Evolutionary conservation across 2,113 vertebrate genomes (phyloP), one percentile per base, ranked within the genome.

Genomic region (Tapirus terrestris): DNA sequence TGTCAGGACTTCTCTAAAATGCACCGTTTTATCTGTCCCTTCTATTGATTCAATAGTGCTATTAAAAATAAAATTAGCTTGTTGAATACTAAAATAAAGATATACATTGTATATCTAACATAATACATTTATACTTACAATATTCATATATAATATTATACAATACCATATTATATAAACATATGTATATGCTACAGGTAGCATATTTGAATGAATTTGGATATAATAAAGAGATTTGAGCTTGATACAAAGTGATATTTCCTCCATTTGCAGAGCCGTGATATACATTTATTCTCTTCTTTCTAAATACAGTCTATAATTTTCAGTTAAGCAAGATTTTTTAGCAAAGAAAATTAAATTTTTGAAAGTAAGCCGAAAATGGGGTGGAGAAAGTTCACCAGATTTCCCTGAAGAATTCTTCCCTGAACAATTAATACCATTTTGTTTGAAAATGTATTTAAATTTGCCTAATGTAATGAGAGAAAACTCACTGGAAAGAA

Each of bases 371-470:
- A 8, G 33, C 13, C 13, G 88, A 63, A 89, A 92, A 63, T 56
- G 10, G 12, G 21, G 16, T 70, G 48, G n/a, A 31, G 29, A 70
- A 65, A 72, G 11, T 73, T 94, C 33, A 20, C 11, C 63, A n/a
- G 12, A 70, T 60, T 51, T 89, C 31, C 12, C n/a, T 68, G 65
- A 75, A 61, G 18, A 91, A 93, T 70, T 80, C 1, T 77, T 86
- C 18, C 17, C n/a, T 23, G 39, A 75, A 68, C 25, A 97, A 89
- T 60, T 81, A 60, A 83, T 72, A 23, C 13, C 18, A 80, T n/a
- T 39, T 18, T 91, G 33, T 70, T 94, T 91, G 21, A 79, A 96
- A 79, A 63, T 33, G 0, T 72, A 82, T 72, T 96, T 84, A 93
- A 72, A 72, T 72, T 76, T 88, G 17, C 16, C 27, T 56, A 43